A percentile compares a stretch with the other conserved stretches of the same genome.
Conservation (phyloP, 2,113 vertebrate species). For the Hippocampus barbouri region DNA sequence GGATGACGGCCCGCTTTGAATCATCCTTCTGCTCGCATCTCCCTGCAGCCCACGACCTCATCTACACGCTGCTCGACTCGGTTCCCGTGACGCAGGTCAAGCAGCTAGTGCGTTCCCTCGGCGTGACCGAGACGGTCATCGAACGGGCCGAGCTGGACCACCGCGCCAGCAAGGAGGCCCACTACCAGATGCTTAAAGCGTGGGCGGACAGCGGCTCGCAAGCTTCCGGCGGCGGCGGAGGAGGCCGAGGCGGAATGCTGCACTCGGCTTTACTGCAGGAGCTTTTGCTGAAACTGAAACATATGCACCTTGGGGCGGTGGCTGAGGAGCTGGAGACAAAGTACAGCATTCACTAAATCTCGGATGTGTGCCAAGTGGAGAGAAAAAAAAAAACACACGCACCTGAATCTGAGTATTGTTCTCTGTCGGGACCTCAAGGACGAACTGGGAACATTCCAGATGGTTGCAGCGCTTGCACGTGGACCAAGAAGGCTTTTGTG, state of each 20-base stretch:
- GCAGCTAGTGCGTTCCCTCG: conserved; percentile 67
- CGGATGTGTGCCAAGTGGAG: conserved; percentile 3
- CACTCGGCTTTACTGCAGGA: conserved; percentile 45
- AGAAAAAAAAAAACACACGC: not conserved
- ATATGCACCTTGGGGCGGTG: conserved; percentile 58
- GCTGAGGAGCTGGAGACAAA: conserved; percentile 67
- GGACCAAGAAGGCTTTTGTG: conserved; percentile 15
- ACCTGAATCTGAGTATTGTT: conserved; percentile 48
- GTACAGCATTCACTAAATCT: conserved; percentile 51
- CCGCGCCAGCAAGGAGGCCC: conserved; percentile 58
- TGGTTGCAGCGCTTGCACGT: conserved; percentile 16
- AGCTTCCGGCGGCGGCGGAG: not conserved
- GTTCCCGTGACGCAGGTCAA: conserved; percentile 67
- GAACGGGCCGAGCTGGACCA: conserved; percentile 67
- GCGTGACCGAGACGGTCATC: conserved; percentile 68
- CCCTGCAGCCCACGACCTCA: conserved; percentile 59
- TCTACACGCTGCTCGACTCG: conserved; percentile 68
- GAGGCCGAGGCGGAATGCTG: conserved; percentile 31
- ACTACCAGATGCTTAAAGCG: conserved; percentile 72
- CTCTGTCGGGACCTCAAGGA: conserved; percentile 6
- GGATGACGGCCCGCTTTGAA: not conserved
- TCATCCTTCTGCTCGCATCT: not conserved
- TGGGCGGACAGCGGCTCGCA: conserved; percentile 54
- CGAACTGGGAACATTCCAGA: not conserved
- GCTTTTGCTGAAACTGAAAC: conserved; percentile 55